Evolutionary conservation across 1,140 invertebrate genomes (phyloP).

Genomic region (Copidosoma floridanum): DNA sequence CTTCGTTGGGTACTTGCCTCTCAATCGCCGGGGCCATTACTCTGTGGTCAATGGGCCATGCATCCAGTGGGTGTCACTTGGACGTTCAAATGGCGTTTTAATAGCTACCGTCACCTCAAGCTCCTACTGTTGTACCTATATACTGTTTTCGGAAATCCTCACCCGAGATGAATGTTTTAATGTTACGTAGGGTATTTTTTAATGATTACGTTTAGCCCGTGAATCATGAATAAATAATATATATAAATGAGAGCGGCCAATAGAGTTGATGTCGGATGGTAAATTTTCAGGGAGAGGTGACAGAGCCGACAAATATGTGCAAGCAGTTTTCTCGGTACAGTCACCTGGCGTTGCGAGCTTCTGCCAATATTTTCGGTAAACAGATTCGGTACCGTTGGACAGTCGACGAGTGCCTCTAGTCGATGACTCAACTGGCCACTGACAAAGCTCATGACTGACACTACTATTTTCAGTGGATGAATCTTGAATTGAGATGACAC

Average conservation of each 20-base stretch:
- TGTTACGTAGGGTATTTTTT: too few relatives aligned
- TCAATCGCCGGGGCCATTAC: too few relatives aligned
- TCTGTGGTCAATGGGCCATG: too few relatives aligned
- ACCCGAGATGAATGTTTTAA: too few relatives aligned
- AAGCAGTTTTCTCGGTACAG: constrained; percentile 2
- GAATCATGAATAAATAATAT: constrained; percentile 1
- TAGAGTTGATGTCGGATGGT: too few relatives aligned
- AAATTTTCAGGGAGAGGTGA: not conserved
- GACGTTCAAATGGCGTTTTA: too few relatives aligned
- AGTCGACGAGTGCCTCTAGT: not conserved
- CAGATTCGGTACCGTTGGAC: not conserved
- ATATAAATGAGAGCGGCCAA: not conserved
- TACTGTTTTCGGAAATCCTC: too few relatives aligned
- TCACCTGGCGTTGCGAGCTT: not conserved
- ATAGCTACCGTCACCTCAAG: too few relatives aligned
- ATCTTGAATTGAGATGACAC: too few relatives aligned
- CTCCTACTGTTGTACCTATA: too few relatives aligned
- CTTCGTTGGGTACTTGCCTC: too few relatives aligned
- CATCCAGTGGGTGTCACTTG: too few relatives aligned
- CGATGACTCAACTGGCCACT: constrained; percentile 8
- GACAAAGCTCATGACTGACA: constrained; percentile 10
- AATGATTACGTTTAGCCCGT: not conserved
- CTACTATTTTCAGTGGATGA: constrained; percentile 27
- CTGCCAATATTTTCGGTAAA: not conserved
- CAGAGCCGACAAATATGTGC: not conserved